A percentile compares a stretch with the other conserved stretches of the same genome.
phyloP scores from a whole-genome alignment of 2,113 vertebrate genomes.

The Perca fluviatilis region DNA sequence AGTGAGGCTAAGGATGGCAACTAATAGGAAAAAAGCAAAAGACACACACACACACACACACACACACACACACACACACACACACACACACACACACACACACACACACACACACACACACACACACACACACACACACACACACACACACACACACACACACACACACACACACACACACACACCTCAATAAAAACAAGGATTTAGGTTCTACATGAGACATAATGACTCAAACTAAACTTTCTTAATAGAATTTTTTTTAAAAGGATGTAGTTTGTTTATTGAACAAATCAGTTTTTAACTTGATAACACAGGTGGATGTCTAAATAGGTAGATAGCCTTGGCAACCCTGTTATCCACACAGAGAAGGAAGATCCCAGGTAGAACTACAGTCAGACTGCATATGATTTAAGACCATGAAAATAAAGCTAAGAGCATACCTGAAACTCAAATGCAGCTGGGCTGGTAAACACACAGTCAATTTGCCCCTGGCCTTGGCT shows the following conservation, averaged over 20 bases:
- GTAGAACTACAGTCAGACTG: slow-evolving; percentile 18
- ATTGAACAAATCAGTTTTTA: background rate
- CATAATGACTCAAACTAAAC: slow-evolving; percentile 5
- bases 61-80: background rate
- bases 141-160: too few species aligned
- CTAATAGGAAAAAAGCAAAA: background rate
- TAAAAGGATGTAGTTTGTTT: background rate
- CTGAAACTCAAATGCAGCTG: slow-evolving; percentile 53
- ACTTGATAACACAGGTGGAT: background rate
- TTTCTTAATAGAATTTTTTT: background rate
- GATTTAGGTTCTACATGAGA: background rate
- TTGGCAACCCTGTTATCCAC: background rate
- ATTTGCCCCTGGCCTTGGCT: slow-evolving; percentile 40
- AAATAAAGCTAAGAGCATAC: slow-evolving; percentile 40
- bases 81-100: too few species aligned
- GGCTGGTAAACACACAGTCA: slow-evolving; percentile 9
- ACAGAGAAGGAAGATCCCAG: background rate
- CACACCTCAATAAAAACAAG: background rate
- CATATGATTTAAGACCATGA: slow-evolving; percentile 36
- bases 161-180: background rate
- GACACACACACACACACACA: background rate
- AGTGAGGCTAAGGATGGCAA: background rate
- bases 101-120: too few species aligned
- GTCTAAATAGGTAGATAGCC: background rate
- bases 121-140: too few species aligned